These are phyloP conservation scores for Chymomyza procnemis DNA, from an alignment of 2,888 invertebrate genomes.

Conservation along the genomic window DNA sequence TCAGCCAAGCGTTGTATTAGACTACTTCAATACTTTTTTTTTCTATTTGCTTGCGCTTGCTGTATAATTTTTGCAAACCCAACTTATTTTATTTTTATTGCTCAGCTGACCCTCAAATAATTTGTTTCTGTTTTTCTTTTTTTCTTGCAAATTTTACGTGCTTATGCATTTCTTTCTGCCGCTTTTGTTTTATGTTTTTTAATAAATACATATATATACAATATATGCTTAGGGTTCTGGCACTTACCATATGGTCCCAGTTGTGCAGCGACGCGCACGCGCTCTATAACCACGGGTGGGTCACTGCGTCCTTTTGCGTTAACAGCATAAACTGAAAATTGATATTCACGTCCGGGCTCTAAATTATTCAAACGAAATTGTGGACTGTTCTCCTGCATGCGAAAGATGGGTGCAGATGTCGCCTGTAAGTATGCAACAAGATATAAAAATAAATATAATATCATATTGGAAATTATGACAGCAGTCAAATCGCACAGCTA, in stretches of 20 bases:
- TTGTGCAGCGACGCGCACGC: constrained; percentile 78
- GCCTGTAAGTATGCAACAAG: constrained; percentile 73
- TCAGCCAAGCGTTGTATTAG: constrained; percentile 70
- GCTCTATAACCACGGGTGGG: constrained; percentile 85
- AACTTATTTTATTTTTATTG: not conserved
- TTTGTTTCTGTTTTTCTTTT: not conserved
- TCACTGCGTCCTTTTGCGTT: constrained; percentile 89
- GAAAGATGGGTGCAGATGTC: constrained; percentile 81
- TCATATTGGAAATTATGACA: not conserved
- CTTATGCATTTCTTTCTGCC: not conserved
- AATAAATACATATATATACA: not conserved
- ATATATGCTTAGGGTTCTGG: not conserved
- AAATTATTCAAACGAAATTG: constrained; percentile 86
- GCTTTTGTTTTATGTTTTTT: not conserved
- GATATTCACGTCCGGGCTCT: constrained; percentile 87
- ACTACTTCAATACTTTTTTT: constrained; percentile 19
- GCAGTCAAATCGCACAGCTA: not conserved
- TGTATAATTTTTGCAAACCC: not conserved
- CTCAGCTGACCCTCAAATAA: not conserved
- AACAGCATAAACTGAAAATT: constrained; percentile 88
- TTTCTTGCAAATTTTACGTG: not conserved
- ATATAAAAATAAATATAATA: not conserved
- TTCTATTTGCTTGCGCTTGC: not conserved
- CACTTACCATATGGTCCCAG: constrained; percentile 79
- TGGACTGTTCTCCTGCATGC: constrained; percentile 83